Percentiles rank a stretch among this genome's conserved stretches.
Evolutionary conservation across 2,797 vertebrate species (phyloP).

Genomic region (Lepidocolaptes lacrymiger): DNA sequence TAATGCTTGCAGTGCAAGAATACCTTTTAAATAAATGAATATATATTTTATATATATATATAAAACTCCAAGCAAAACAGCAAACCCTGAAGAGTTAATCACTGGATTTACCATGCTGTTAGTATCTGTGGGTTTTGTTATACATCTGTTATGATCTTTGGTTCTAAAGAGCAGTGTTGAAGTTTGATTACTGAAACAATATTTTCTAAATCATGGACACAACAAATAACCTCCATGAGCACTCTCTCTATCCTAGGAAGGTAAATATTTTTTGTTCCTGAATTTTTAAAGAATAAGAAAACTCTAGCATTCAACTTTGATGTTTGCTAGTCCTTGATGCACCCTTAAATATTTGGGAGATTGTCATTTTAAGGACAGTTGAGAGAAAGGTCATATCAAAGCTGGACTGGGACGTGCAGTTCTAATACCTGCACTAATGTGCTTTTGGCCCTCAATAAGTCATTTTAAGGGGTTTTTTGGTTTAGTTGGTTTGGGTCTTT

Average conservation of each 20-base stretch:
- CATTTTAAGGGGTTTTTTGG: neutral
- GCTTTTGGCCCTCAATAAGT: neutral
- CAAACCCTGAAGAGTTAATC: neutral
- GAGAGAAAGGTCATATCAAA: neutral
- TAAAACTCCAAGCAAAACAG: neutral
- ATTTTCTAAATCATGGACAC: neutral
- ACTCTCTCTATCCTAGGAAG: neutral
- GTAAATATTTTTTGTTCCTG: neutral
- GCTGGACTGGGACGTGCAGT: neutral
- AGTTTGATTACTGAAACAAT: constrained; percentile 7
- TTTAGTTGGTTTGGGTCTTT: neutral
- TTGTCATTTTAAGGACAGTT: neutral
- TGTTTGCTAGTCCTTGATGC: neutral
- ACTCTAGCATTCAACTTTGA: neutral
- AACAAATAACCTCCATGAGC: neutral
- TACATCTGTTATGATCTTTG: neutral
- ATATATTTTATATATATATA: neutral
- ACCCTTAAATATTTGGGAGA: neutral
- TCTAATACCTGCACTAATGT: neutral
- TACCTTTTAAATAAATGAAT: neutral
- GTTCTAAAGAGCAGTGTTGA: neutral
- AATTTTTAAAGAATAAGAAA: neutral
- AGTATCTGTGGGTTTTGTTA: neutral
- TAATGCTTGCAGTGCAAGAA: neutral
- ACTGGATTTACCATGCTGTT: neutral